These are phyloP conservation scores for Mesorhabditis sp. DNA, from an alignment of 2,888 invertebrate genomes.

Conservation along the genomic window DNA sequence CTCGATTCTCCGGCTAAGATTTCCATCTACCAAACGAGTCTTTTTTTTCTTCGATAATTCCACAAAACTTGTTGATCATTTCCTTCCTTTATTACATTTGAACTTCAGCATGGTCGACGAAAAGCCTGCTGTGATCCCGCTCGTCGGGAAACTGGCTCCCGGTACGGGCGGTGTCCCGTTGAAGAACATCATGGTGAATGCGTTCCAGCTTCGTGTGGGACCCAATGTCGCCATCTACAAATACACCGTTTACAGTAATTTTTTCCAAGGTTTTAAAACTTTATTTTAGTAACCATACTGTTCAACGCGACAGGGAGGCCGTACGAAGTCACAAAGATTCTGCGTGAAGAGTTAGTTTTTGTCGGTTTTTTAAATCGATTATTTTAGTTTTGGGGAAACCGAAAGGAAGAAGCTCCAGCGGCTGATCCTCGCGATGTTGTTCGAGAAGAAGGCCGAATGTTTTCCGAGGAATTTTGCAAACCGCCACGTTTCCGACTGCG, in stretches of 20 bases:
- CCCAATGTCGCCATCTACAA: neutral
- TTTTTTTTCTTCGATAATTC: no score
- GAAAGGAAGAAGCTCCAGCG: neutral
- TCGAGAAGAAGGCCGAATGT: neutral
- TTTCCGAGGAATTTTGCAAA: neutral
- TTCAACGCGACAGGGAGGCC: neutral
- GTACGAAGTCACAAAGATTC: neutral
- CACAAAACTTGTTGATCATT: no score
- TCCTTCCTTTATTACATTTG: no score
- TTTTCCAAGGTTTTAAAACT: neutral
- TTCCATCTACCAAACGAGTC: no score
- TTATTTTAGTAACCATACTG: neutral
- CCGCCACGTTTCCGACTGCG: neutral
- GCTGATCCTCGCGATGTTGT: neutral
- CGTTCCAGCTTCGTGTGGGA: neutral
- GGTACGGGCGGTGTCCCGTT: no score
- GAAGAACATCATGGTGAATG: neutral
- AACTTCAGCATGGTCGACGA: no score
- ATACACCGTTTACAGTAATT: neutral
- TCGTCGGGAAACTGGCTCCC: no score
- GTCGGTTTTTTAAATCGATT: neutral
- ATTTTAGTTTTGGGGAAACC: neutral
- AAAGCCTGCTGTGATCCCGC: no score
- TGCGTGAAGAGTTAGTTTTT: neutral
- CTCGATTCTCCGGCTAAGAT: no score